Evolutionary conservation across 2,888 invertebrate genomes (phyloP), one percentile per base, ranked within the genome.

Genomic region (Drosophila incognita): DNA sequence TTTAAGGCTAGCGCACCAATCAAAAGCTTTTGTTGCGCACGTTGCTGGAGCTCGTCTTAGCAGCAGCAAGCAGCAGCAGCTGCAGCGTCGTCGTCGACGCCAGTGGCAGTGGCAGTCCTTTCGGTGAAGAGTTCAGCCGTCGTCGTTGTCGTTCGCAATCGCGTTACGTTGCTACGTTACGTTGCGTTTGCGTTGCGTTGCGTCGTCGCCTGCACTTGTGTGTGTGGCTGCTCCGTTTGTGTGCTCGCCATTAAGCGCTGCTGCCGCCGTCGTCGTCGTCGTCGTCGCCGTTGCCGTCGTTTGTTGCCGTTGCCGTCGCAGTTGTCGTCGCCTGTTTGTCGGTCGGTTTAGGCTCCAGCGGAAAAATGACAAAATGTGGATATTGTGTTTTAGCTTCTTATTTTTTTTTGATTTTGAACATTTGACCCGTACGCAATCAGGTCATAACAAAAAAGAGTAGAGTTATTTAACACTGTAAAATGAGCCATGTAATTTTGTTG

Each of bases 401-500:
- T 46, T 46, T 82, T 76, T 76, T 77, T 82, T 86, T 76, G 79
- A 78, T 88, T 90, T 87, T 90, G 83, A 89, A 83, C 83, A 90
- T 85, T 89, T 91, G 92, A 91, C 91, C 91, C 75, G 79, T 91
- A 82, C 83, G 83, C 85, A 91, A 91, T 90, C 92, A 90, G 91
- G 92, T 92, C 92, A 92, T 73, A 57, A 57, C 29, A 40, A 21
- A 81, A 76, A 77, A 69, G 21, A 46, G 46, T 74, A 69, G 33
- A 46, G 46, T 74, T 52, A 13, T 69, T 64, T 42, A 75, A 76
- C 40, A 40, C 49, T 59, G 51, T 29, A 54, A 71, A 74, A 56
- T 65, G 51, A 64, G 53, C 54, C 60, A 62, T 42, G 62, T 64
- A 69, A 70, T 74, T 46, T 71, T 29, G 60, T 66, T 58, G 62